phyloP scores from a whole-genome alignment of 2,113 vertebrate species.

The Tylochromis polylepis region DNA sequence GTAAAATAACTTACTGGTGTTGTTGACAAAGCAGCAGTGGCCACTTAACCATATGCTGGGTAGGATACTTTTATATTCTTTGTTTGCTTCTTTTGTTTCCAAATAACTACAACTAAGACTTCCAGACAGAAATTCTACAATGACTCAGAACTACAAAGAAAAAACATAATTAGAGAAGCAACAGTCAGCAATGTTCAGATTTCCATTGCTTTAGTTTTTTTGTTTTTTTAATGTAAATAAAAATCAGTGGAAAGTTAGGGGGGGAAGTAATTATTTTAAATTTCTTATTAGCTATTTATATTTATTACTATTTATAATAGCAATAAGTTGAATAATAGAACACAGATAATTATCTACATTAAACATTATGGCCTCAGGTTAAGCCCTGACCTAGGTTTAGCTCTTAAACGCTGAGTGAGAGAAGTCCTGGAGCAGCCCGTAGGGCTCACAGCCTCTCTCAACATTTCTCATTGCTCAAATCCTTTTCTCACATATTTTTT shows the following conservation, averaged over 20 bases:
- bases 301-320: not conserved
- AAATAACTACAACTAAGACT: not conserved
- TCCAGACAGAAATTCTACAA: not conserved
- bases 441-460: constrained; percentile 53
- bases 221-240: constrained; percentile 19
- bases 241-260: not conserved
- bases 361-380: constrained; percentile 62
- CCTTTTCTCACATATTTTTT: not conserved
- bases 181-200: not conserved
- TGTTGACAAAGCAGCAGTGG: constrained; percentile 60
- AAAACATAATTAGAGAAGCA: constrained; percentile 15
- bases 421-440: constrained; percentile 50
- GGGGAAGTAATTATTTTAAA: constrained; percentile 19
- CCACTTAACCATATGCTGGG: not conserved
- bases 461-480: constrained; percentile 27
- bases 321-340: constrained; percentile 25
- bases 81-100: constrained; percentile 31
- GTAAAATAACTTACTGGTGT: constrained; percentile 61
- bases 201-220: not conserved
- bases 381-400: constrained; percentile 62
- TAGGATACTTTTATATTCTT: constrained; percentile 11
- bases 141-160: not conserved
- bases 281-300: not conserved
- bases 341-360: constrained; percentile 62
- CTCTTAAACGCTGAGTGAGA: constrained; percentile 53